A percentile compares a stretch with the other conserved stretches of the same genome.
These are phyloP conservation scores for Lithophane semibrunnea DNA, from an alignment of 2,888 invertebrate species.

Conservation along the genomic window DNA sequence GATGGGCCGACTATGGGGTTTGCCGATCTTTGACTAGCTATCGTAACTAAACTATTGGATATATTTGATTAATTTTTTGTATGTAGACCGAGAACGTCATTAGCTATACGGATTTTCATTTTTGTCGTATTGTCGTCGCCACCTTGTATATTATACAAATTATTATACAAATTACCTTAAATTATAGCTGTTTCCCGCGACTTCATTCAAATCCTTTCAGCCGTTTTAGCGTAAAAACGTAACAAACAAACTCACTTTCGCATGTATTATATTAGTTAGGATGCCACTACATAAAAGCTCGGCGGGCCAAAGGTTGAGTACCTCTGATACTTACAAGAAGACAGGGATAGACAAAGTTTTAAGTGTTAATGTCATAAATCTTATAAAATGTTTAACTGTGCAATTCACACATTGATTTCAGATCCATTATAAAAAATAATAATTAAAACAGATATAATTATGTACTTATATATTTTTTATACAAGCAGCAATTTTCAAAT, in stretches of 20 bases:
- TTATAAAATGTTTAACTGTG: slow-evolving; percentile 20
- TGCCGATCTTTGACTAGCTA: too few species aligned
- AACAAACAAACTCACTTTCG: too few species aligned
- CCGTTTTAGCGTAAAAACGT: too few species aligned
- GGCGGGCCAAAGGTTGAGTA: slow-evolving; percentile 17
- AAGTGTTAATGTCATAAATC: background rate
- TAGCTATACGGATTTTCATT: too few species aligned
- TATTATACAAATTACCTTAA: slow-evolving; percentile 1
- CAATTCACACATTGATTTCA: slow-evolving; percentile 24
- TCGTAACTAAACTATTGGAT: too few species aligned
- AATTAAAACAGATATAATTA: background rate
- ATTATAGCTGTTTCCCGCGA: background rate
- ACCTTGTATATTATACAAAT: too few species aligned
- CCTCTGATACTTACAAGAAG: background rate
- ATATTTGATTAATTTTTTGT: too few species aligned
- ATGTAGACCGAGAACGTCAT: too few species aligned
- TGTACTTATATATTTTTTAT: background rate
- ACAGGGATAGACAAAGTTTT: background rate
- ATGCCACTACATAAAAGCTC: slow-evolving; percentile 3
- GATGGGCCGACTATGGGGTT: too few species aligned
- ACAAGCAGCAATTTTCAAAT: background rate
- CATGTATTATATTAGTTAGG: too few species aligned
- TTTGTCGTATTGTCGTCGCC: too few species aligned
- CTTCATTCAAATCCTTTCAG: too few species aligned
- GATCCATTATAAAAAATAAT: slow-evolving; percentile 13